Conservation (phyloP, 2,113 vertebrate genomes). For the Sinocyclocheilus anophthalmus region DNA sequence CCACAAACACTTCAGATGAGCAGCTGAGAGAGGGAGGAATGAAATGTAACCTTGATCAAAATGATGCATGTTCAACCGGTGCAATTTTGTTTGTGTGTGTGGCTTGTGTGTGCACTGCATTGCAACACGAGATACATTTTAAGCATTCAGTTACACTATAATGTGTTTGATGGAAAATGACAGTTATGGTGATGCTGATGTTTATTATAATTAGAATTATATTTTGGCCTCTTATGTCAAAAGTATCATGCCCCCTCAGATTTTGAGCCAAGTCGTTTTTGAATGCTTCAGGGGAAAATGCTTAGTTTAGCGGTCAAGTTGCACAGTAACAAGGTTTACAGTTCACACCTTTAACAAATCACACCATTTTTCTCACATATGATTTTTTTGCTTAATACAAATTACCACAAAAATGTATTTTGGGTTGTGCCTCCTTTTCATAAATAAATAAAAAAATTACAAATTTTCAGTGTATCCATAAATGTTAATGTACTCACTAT, state of each 20-base stretch:
- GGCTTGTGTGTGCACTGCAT: background rate
- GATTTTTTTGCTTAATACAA: too few relatives aligned
- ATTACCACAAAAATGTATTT: too few relatives aligned
- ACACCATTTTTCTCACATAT: too few relatives aligned
- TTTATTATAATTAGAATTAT: background rate
- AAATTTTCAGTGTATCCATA: too few relatives aligned
- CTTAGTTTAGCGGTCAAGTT: background rate
- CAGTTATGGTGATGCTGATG: background rate
- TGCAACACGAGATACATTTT: background rate
- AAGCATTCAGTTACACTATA: background rate
- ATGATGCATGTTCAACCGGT: conserved; percentile 17
- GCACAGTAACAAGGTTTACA: background rate
- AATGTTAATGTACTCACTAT: too few relatives aligned
- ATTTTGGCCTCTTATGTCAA: background rate
- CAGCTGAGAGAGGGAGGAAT: conserved; percentile 20
- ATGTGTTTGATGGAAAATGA: background rate
- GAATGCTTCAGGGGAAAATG: background rate
- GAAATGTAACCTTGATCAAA: conserved; percentile 54
- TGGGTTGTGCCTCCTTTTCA: too few relatives aligned
- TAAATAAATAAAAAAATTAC: too few relatives aligned
- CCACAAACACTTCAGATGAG: conserved; percentile 51
- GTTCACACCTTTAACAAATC: too few relatives aligned
- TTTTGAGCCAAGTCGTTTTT: background rate
- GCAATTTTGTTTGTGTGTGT: conserved; percentile 28
- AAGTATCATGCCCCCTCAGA: background rate